These are phyloP conservation scores for Cettia cetti DNA, from an alignment of 2,113 vertebrate genomes.

Conservation along the genomic window DNA sequence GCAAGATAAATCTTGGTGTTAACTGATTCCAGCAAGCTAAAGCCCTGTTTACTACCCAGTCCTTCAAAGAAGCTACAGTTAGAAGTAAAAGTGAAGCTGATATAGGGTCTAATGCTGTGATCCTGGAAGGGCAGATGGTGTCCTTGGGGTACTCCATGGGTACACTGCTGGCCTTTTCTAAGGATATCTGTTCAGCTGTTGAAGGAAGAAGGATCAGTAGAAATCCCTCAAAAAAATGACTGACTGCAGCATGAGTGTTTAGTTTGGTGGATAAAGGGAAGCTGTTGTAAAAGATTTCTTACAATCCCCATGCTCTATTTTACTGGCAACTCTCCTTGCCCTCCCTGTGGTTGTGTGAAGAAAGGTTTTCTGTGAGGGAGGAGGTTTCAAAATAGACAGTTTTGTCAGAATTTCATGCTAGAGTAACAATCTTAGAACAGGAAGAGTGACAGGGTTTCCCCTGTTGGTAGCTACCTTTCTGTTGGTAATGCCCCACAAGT, in stretches of 20 bases:
- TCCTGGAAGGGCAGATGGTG: background rate
- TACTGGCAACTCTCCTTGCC: background rate
- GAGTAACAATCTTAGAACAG: background rate
- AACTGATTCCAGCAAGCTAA: background rate
- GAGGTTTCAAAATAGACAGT: background rate
- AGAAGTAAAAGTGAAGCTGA: background rate
- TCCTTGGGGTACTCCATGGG: background rate
- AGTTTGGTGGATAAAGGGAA: background rate
- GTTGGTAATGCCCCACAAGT: background rate
- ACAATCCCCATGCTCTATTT: background rate
- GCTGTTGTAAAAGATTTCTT: background rate
- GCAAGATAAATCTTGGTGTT: background rate
- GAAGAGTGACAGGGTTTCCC: background rate
- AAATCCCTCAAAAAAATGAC: background rate
- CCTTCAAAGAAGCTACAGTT: accelerated
- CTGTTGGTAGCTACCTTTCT: background rate
- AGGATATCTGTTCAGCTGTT: background rate
- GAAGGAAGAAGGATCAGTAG: background rate
- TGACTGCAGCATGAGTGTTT: background rate
- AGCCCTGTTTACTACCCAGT: background rate
- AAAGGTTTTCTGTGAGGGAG: background rate
- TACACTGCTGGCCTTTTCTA: background rate
- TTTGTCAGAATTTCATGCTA: background rate
- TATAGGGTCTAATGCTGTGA: background rate
- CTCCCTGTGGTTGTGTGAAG: background rate